Percentiles rank a stretch among this genome's conserved stretches.
Evolutionary conservation across 1,140 invertebrate species (phyloP).

Genomic region (Trichonephila clavipes): DNA sequence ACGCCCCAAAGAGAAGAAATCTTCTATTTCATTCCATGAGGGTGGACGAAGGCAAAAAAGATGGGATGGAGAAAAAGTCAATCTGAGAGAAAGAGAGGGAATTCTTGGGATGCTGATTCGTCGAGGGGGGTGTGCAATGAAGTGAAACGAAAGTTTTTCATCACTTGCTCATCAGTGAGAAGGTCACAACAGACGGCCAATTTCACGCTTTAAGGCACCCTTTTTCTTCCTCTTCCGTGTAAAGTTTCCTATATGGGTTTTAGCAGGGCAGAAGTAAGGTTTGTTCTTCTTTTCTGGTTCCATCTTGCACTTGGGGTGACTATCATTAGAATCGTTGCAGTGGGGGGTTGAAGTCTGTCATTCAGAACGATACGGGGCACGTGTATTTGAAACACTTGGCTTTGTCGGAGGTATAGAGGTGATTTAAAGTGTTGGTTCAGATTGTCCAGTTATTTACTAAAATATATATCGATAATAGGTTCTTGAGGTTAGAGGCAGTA

Average conservation of each 20-base stretch:
- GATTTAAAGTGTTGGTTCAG: too few relatives aligned
- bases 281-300: conserved; percentile 1
- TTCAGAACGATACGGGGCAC: neutral
- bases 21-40: conserved; percentile 19
- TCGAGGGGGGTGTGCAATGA: conserved; percentile 40
- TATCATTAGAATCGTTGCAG: conserved; percentile 10
- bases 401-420: neutral
- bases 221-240: conserved; percentile 26
- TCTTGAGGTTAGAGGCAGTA: too few relatives aligned
- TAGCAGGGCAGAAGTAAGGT: neutral
- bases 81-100: conserved; percentile 9
- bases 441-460: too few relatives aligned
- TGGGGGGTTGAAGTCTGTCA: neutral
- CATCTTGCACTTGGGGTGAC: neutral
- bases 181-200: conserved; percentile 20
- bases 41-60: neutral
- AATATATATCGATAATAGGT: too few relatives aligned
- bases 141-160: conserved; percentile 61
- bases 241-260: conserved; percentile 54
- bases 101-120: conserved; percentile 44
- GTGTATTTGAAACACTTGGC: neutral
- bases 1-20: neutral
- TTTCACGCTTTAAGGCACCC: conserved; percentile 38
- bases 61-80: neutral
- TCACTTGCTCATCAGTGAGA: conserved; percentile 51